Base-by-base conservation (phyloP, 2,888 invertebrate species). In the Aelia acuminata region DNA sequence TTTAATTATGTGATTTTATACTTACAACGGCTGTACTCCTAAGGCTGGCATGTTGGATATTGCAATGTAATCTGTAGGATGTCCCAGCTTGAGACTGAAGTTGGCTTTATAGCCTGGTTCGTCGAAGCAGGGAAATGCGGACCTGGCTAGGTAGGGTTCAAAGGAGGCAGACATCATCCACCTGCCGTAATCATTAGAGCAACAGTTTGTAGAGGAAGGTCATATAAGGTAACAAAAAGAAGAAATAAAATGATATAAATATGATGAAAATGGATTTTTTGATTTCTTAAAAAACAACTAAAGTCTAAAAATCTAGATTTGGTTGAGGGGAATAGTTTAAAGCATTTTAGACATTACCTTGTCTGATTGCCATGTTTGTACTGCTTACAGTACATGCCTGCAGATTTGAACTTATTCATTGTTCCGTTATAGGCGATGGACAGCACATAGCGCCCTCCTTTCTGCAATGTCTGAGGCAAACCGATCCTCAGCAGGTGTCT, bases 101-200 rank as follows among this genome's bases (percentile, higher is more conserved):
- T 89, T 90, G 20, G 90, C 90, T 84, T 90, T 90, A 88, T 85
- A 89, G 18, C 86, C 85, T 26, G 90, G 90, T 57, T 90, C 90
- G 39, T 90, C 90, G 63, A 89, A 90, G 57, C 89, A 90, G 11
- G 90, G 90, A 75, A 90, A 89, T 7, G 90, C 90, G 15, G 89
- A 85, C 49, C 89, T 85, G 15, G 90, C 90, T 8, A 88, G 48
- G 53, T 90, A 88, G 18, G 90, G 90, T 57, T 90, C 90, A 80
- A 90, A 89, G 13, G 89, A 57, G 13, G 88, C 84, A 20, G 88
- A 89, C 26, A 84, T 86, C 8, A 88, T n/a, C 89, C 88, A 89
- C 53, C 90, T 57, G 15, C 26, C 57, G n/a, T n/a, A 26, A 53
- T n/a, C n/a, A 43, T 35, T 0, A 84, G 7, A 39, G 22, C 18